These are phyloP conservation scores for Aphrocallistes beatrix DNA, from an alignment of 37 sponge, comb jelly and placozoan species.

Conservation along the genomic window DNA sequence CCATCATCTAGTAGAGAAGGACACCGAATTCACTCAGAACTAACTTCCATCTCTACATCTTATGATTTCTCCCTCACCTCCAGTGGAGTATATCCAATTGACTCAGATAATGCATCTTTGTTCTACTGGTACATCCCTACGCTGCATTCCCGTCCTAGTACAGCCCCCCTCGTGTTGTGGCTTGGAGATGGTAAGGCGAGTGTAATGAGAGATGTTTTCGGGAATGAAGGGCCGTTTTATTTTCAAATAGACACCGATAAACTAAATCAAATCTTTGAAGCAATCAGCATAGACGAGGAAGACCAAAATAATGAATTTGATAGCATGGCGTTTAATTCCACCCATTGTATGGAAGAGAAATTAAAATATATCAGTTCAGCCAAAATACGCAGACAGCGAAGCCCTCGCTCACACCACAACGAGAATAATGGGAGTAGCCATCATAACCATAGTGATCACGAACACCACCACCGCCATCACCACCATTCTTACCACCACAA, in stretches of 20 bases:
- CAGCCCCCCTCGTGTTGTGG: not conserved
- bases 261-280: not conserved
- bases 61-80: not conserved
- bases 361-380: not conserved
- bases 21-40: too few relatives aligned
- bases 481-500: not conserved
- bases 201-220: not conserved
- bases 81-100: not conserved
- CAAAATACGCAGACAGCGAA: not conserved
- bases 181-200: not conserved
- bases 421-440: not conserved
- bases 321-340: not conserved
- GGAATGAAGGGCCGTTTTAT: not conserved
- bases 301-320: not conserved
- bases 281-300: not conserved
- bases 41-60: not conserved
- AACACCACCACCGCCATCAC: not conserved
- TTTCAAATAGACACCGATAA: not conserved
- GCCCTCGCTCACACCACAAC: too few relatives aligned
- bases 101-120: not conserved
- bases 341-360: not conserved
- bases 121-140: conserved; percentile 12
- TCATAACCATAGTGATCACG: not conserved
- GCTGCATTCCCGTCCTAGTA: not conserved
- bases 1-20: too few relatives aligned